These are phyloP conservation scores for Leptopterna dolabrata DNA, from an alignment of 2,888 invertebrate species.

Conservation along the genomic window DNA sequence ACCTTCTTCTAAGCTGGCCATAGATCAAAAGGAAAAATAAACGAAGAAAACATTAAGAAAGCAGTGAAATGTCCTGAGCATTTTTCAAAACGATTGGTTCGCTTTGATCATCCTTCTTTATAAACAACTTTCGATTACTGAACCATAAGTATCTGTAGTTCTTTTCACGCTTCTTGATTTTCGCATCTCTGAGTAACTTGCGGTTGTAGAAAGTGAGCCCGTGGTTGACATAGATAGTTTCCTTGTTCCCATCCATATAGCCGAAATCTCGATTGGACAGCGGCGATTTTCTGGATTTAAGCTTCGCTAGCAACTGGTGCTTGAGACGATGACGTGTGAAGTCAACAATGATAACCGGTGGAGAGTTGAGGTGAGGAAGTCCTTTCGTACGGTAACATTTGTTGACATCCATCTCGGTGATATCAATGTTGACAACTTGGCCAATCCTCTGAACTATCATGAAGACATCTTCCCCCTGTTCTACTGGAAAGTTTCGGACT, in stretches of 20 bases:
- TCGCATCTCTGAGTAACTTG: neutral
- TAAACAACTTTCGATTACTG: constrained; percentile 4
- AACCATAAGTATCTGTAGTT: neutral
- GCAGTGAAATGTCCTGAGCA: neutral
- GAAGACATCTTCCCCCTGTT: neutral
- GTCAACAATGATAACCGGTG: neutral
- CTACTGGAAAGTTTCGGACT: neutral
- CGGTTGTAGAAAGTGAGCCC: constrained; percentile 7
- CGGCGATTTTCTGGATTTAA: too few relatives aligned
- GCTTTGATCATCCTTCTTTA: neutral
- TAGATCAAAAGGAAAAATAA: neutral
- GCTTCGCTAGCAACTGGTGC: too few relatives aligned
- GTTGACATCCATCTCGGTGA: neutral
- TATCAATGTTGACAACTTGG: neutral
- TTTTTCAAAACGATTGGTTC: neutral
- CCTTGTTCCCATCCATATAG: neutral
- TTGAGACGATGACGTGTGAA: neutral
- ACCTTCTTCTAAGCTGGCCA: neutral
- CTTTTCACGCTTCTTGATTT: neutral
- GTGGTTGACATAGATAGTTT: neutral
- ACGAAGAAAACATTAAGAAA: too few relatives aligned
- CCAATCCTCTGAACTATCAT: neutral
- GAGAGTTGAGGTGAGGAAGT: neutral
- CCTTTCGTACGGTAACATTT: neutral
- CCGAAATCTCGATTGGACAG: constrained; percentile 10